Base-by-base conservation (phyloP, 1,140 invertebrate species). In the Drosophila lini region DNA sequence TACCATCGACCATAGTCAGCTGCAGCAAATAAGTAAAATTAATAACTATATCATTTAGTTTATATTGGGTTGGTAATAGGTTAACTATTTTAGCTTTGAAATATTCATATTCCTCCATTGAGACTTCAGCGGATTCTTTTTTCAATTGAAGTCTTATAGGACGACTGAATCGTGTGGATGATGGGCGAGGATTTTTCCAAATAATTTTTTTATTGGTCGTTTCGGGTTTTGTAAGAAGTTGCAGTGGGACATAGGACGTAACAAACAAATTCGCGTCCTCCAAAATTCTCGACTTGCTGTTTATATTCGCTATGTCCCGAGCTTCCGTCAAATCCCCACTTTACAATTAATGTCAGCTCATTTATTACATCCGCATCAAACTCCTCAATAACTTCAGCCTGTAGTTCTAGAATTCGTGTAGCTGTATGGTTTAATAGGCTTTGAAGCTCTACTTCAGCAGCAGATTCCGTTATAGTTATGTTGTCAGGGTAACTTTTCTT, bases 401-500 rank as follows among this genome's bases (percentile, higher is more conserved):
- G 32, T 19, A 60, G 44, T 6, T 60, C 31, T 60, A 47, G 57
- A 60, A 52, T 52, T 34, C 31, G 9, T 52, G 50, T 16, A 15
- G 50, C 50, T 52, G 16, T 52, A 13, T 52, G 48, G 48, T 52
- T 52, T 34, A 52, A 52, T 32, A 52, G 28, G n/a, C 10, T 60
- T 15, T 47, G 13, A 9, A 60, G 44, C 19, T 55, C 52, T 44
- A 61, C 44, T 40, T 61, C 45, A 38, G 48, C 41, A 34, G 31
- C 36, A 62, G 34, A 38, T 62, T 53, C 60, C 13, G 40, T 45
- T 45, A 64, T 19, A 38, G 15, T 65, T 40, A 65, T 65, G 45
- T 64, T 55, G 25, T 64, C 31, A 19, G 61, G 50, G 36, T 47
- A 64, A 64, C 63, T 58, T 47, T 56, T 55, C 41, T 64, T 45